Percentiles rank a stretch among this genome's conserved stretches.
phyloP scores from a whole-genome alignment of 2,888 invertebrate species.

The Drosophila subsilvestris region DNA sequence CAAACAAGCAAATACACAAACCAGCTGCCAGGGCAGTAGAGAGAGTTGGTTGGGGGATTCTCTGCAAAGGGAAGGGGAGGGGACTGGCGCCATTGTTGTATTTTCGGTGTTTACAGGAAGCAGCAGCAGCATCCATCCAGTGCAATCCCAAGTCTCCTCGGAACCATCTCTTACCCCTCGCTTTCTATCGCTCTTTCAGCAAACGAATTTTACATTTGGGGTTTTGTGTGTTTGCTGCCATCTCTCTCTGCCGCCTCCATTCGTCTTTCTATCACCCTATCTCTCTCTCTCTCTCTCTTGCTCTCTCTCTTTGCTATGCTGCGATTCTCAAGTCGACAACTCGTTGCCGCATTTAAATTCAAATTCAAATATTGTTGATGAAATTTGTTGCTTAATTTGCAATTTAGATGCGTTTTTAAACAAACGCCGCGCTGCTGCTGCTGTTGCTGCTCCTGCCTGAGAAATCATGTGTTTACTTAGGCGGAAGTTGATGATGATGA shows the following conservation, averaged over 20 bases:
- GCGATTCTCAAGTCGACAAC: slow-evolving; percentile 28
- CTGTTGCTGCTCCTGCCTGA: slow-evolving; percentile 19
- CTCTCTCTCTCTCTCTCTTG: slow-evolving; percentile 13
- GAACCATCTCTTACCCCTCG: slow-evolving; percentile 1
- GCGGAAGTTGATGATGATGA: slow-evolving; percentile 59
- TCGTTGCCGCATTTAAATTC: slow-evolving; percentile 75
- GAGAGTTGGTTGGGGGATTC: slow-evolving; percentile 3
- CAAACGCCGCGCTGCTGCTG: slow-evolving; percentile 55
- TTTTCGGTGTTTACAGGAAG: slow-evolving; percentile 76
- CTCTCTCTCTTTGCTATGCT: slow-evolving; percentile 2
- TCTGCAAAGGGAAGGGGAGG: slow-evolving; percentile 11
- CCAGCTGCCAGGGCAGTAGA: slow-evolving; percentile 25
- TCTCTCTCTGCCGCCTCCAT: slow-evolving; percentile 26
- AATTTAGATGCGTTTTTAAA: slow-evolving; percentile 80
- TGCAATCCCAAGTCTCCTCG: slow-evolving; percentile 63
- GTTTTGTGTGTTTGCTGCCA: slow-evolving; percentile 56
- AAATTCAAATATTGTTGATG: slow-evolving; percentile 80
- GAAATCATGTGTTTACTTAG: slow-evolving; percentile 79
- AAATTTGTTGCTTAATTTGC: slow-evolving; percentile 81
- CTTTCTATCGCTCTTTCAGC: slow-evolving; percentile 30
- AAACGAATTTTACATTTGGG: slow-evolving; percentile 77
- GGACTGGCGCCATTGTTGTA: slow-evolving; percentile 75
- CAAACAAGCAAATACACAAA: slow-evolving; percentile 76
- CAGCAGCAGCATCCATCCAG: slow-evolving; percentile 17
- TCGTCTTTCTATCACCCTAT: slow-evolving; percentile 31